phyloP scores from a whole-genome alignment of 2,888 invertebrate genomes.

The Tipula lateralis region DNA sequence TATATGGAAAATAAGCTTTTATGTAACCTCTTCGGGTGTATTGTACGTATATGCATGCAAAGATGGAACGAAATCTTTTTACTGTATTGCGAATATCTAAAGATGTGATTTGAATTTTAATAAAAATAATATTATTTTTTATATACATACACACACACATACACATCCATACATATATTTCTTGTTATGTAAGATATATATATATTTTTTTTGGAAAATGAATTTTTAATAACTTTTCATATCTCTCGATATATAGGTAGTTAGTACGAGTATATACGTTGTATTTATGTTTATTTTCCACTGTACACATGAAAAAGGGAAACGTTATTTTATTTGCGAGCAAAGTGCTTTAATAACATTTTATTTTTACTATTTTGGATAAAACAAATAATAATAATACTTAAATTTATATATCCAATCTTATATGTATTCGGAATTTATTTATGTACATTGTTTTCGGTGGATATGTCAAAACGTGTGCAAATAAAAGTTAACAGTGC shows the following conservation, averaged over 20 bases:
- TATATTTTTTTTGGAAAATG: not conserved
- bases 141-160: not conserved
- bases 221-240: constrained; percentile 7
- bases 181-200: too few species aligned
- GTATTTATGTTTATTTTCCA: not conserved
- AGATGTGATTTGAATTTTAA: not conserved
- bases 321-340: not conserved
- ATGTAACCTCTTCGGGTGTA: too few species aligned
- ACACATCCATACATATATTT: not conserved
- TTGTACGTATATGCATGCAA: not conserved
- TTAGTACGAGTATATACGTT: not conserved
- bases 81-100: not conserved
- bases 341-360: not conserved
- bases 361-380: not conserved
- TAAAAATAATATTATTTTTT: not conserved
- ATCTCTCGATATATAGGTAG: not conserved
- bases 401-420: not conserved
- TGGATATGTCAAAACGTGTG: not conserved
- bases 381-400: not conserved
- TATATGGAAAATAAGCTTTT: not conserved
- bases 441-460: not conserved
- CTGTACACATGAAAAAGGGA: not conserved
- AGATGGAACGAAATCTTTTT: not conserved
- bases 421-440: not conserved
- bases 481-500: not conserved